phyloP scores from a whole-genome alignment of 1,140 invertebrate genomes.

The Drosophila takahashii region DNA sequence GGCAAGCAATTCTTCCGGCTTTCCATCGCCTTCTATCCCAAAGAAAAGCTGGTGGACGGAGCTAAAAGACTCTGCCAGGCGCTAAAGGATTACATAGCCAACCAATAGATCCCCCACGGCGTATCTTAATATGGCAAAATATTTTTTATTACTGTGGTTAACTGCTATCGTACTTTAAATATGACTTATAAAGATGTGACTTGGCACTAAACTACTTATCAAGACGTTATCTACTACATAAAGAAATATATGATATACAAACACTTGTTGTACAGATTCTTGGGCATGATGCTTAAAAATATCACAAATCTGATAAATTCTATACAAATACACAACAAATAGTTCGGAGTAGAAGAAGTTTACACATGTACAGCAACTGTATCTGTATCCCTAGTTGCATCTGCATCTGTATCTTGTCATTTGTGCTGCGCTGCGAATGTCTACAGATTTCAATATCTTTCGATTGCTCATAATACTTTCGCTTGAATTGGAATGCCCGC shows the following conservation, averaged over 20 bases:
- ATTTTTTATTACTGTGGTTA: slow-evolving; percentile 39
- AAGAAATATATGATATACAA: slow-evolving; percentile 49
- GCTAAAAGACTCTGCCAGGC: slow-evolving; percentile 53
- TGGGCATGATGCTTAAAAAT: slow-evolving; percentile 80
- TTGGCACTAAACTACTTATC: slow-evolving; percentile 64
- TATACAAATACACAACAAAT: slow-evolving; percentile 62
- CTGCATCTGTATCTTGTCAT: slow-evolving; percentile 46
- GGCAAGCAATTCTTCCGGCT: slow-evolving; percentile 85
- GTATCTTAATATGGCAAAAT: slow-evolving; percentile 61
- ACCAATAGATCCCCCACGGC: background rate
- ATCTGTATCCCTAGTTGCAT: slow-evolving; percentile 21
- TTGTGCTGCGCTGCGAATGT: slow-evolving; percentile 44
- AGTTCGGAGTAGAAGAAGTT: slow-evolving; percentile 45
- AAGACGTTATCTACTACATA: slow-evolving; percentile 63
- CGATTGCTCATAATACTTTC: slow-evolving; percentile 74
- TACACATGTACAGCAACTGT: slow-evolving; percentile 37
- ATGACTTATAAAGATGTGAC: slow-evolving; percentile 69
- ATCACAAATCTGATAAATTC: slow-evolving; percentile 76
- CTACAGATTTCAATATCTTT: slow-evolving; percentile 46
- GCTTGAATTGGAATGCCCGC: slow-evolving; percentile 66
- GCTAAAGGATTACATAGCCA: slow-evolving; percentile 44
- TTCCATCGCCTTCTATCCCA: slow-evolving; percentile 85
- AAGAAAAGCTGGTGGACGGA: slow-evolving; percentile 64
- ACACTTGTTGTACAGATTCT: slow-evolving; percentile 56
- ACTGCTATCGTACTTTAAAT: slow-evolving; percentile 50